Evolutionary conservation across 2,113 vertebrate genomes (phyloP).

Genomic region (Chaenogobius annularis): DNA sequence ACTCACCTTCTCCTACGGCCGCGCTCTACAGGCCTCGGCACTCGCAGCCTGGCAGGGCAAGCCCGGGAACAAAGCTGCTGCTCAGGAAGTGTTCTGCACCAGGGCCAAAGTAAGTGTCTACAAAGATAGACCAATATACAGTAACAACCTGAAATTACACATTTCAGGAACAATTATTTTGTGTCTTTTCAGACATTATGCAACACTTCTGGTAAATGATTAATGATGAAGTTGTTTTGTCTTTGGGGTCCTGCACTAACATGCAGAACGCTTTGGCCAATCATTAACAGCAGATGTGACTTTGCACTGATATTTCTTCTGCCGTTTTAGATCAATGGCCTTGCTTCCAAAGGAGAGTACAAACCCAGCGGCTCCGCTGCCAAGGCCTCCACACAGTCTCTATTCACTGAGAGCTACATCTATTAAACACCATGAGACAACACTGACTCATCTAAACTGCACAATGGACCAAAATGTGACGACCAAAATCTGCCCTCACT

Average conservation of each 20-base stretch:
- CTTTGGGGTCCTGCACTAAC: constrained; percentile 14
- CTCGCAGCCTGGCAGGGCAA: constrained; percentile 90
- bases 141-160: constrained; percentile 2
- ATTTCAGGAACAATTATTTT: constrained; percentile 1
- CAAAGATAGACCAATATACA: neutral
- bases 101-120: constrained; percentile 84
- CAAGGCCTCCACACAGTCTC: constrained; percentile 84
- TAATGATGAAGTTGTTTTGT: constrained; percentile 22
- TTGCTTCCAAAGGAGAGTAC: constrained; percentile 91
- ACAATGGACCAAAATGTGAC: constrained; percentile 54
- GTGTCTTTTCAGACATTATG: constrained; percentile 10
- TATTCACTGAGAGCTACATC: constrained; percentile 88
- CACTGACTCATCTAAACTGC: constrained; percentile 18
- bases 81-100: constrained; percentile 86
- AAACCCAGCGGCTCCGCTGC: constrained; percentile 78
- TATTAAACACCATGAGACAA: constrained; percentile 77
- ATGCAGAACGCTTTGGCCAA: constrained; percentile 35
- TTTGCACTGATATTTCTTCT: constrained; percentile 41
- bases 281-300: constrained; percentile 65
- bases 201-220: constrained; percentile 55
- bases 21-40: constrained; percentile 94
- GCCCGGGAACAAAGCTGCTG: constrained; percentile 83
- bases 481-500: constrained; percentile 7
- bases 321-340: constrained; percentile 83
- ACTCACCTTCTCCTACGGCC: constrained; percentile 92